Conservation (phyloP, 2,888 invertebrate genomes). For the Caenorhabditis doughertyi region DNA sequence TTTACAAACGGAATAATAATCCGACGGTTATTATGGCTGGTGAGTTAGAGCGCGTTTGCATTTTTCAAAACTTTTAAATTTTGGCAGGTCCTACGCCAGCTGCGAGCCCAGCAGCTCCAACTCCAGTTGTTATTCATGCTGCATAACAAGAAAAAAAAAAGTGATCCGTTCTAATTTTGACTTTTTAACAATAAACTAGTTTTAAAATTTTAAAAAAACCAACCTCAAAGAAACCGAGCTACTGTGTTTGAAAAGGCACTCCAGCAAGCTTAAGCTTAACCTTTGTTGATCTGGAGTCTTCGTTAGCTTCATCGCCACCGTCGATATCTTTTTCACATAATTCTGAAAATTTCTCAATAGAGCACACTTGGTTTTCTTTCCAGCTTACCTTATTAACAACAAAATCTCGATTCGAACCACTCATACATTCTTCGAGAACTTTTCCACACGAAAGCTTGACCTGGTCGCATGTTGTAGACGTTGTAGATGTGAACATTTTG, state of each 20-base stretch:
- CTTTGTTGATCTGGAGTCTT: conserved; percentile 81
- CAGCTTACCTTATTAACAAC: conserved; percentile 77
- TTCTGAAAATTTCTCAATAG: conserved; percentile 34
- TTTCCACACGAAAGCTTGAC: conserved; percentile 80
- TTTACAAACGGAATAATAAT: no score
- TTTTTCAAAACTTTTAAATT: no score
- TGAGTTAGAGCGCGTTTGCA: no score
- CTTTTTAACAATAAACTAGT: neutral
- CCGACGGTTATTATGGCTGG: no score
- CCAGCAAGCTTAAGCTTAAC: conserved; percentile 80
- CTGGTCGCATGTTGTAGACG: conserved; percentile 71
- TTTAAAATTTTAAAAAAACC: no score
- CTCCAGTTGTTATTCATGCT: no score
- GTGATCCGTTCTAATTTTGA: neutral
- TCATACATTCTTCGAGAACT: conserved; percentile 80
- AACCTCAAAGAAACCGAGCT: conserved; percentile 76
- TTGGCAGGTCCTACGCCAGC: no score
- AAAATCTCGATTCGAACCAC: conserved; percentile 78
- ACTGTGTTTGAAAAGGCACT: conserved; percentile 81
- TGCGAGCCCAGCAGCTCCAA: no score
- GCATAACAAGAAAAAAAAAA: no score
- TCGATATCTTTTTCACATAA: conserved; percentile 76
- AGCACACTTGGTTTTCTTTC: neutral
- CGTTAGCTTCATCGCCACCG: conserved; percentile 76
- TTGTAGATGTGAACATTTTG: conserved; percentile 73